These are phyloP conservation scores for Archips xylosteana DNA, from an alignment of 2,888 invertebrate genomes.

Conservation along the genomic window DNA sequence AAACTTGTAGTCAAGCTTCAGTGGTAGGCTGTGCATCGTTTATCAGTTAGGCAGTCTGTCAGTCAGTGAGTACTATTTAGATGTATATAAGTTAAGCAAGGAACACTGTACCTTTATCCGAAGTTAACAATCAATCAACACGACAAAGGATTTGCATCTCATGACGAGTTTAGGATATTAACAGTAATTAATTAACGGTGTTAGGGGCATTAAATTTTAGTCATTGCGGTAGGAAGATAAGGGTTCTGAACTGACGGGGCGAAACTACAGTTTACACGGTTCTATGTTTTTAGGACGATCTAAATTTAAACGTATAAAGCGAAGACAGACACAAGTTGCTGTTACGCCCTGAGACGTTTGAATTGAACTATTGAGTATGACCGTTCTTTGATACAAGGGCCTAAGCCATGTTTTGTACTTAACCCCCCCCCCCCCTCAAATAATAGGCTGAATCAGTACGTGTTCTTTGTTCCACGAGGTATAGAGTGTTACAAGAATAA, in stretches of 20 bases:
- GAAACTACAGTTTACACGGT: background rate
- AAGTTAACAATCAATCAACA: constrained; percentile 52
- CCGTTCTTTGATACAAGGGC: too few relatives aligned
- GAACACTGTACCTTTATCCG: background rate
- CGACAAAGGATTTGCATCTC: constrained; percentile 55
- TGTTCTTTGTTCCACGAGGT: too few relatives aligned
- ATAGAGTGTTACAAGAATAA: too few relatives aligned
- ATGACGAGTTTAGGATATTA: constrained; percentile 29
- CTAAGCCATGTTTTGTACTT: too few relatives aligned
- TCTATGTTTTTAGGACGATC: background rate
- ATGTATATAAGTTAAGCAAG: background rate
- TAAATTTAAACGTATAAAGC: background rate
- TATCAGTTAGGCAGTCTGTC: too few relatives aligned
- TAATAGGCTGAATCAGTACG: too few relatives aligned
- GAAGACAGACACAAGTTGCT: background rate
- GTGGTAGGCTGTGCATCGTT: too few relatives aligned
- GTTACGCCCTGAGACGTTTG: background rate
- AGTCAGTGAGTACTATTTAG: too few relatives aligned
- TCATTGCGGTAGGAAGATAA: constrained; percentile 12
- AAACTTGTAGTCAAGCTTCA: too few relatives aligned
- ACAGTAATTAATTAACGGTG: constrained; percentile 35
- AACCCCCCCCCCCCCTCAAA: too few relatives aligned
- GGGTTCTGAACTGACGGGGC: constrained; percentile 2
- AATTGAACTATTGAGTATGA: background rate
- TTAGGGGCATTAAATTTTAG: constrained; percentile 25